Base-by-base conservation (phyloP, 2,113 vertebrate species). In the Myotis brandtii region DNA sequence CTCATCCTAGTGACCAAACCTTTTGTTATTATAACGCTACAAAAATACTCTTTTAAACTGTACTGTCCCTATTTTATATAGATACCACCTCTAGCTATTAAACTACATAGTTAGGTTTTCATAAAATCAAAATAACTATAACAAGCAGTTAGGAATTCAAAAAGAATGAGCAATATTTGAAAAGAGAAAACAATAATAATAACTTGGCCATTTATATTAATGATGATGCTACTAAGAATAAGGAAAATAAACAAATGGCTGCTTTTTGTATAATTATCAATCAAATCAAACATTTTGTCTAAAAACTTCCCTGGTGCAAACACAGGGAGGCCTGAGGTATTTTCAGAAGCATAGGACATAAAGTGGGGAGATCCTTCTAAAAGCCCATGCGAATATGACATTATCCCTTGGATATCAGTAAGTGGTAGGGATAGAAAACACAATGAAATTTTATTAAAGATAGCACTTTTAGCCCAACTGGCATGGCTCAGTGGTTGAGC, bases 101-200 rank as follows among this genome's bases (percentile, higher is more conserved):
- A 87, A 66, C 17, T 25, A 54, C 40, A 30, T 25, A 70, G 40
- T 89, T 5, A 59, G 46, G 5, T 62, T 93, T 86, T 86, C 40
- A 92, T 62, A 96, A 80, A 59, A 91, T 54, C 46, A 80, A 92
- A 10, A 32, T 56, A 87, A 90, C 81, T 87, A 11, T 37, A 66
- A 86, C 3, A 76, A 6, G 54, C 52, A 23, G 84, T 54, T 77
- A 52, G 20, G 11, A 76, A 54, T 37, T 54, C 11, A 34, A 14
- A 17, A 73, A 87, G 30, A 87, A 84, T 79, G 59, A 82, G 52
- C 17, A 94, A n/a, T 83, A 93, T 50, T 12, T 67, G 27, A 34
- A 85, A 76, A 89, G 72, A 77, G 2, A 91, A 67, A 67, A 56
- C 4, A 80, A 34, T 4, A 73, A 54, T 32, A 67, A 73, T 56